Percentiles rank a stretch among this genome's conserved stretches.
phyloP scores from a whole-genome alignment of 2,113 vertebrate species.

The Eretmodus cyanostictus region DNA sequence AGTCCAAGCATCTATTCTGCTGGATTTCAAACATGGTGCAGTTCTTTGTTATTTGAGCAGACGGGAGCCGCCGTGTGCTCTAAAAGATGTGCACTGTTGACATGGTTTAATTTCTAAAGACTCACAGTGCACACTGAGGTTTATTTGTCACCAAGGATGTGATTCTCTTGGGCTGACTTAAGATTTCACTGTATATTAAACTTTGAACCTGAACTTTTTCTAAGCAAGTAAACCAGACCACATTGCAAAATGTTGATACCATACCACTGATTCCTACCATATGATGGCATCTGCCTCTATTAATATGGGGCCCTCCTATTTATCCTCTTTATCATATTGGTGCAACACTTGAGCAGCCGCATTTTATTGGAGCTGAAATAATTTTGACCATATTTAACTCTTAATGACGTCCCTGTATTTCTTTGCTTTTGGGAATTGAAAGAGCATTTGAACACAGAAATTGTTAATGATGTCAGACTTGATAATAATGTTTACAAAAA shows the following conservation, averaged over 20 bases:
- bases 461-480: background rate
- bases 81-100: background rate
- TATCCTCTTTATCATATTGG: fast-evolving
- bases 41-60: background rate
- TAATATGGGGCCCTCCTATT: background rate
- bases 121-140: background rate
- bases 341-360: background rate
- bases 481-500: background rate
- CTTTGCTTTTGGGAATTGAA: background rate
- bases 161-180: background rate
- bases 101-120: background rate
- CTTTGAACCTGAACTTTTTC: background rate
- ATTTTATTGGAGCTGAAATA: background rate
- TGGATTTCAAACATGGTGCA: background rate
- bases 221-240: background rate
- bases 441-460: background rate
- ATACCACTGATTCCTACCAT: background rate
- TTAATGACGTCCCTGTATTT: background rate
- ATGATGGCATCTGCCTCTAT: background rate
- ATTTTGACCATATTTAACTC: background rate
- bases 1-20: background rate
- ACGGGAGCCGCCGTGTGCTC: fast-evolving
- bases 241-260: background rate
- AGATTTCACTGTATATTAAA: background rate
- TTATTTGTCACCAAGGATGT: background rate